Conservation (phyloP, 2,113 vertebrate species). For the Cacatua alba region DNA sequence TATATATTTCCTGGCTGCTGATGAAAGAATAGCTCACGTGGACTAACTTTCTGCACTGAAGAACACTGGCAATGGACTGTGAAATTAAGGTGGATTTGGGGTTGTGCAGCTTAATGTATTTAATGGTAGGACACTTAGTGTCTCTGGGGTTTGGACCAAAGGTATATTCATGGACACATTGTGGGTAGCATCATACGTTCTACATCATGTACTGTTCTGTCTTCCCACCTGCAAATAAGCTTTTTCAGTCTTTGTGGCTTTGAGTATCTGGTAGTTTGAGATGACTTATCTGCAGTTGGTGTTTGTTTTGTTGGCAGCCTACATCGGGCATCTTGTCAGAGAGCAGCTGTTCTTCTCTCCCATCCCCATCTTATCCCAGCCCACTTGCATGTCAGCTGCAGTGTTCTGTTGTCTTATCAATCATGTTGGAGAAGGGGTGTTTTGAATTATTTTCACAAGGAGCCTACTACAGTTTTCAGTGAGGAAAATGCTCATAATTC, state of each 20-base stretch:
- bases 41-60: slow-evolving; percentile 22
- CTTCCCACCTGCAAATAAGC: slow-evolving; percentile 1
- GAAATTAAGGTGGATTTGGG: slow-evolving; percentile 21
- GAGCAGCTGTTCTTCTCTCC: slow-evolving; percentile 29
- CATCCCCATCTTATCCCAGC: neutral
- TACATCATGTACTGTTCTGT: neutral
- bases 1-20: slow-evolving; percentile 13
- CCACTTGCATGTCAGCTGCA: neutral
- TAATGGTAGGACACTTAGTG: neutral
- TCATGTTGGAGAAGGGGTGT: neutral
- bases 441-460: slow-evolving; percentile 27
- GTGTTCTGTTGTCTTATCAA: neutral
- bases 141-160: neutral
- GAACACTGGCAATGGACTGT: neutral
- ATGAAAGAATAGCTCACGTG: neutral
- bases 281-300: slow-evolving; percentile 22
- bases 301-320: slow-evolving; percentile 44
- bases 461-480: neutral
- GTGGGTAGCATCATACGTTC: neutral
- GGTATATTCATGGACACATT: neutral
- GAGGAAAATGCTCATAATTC: neutral
- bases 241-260: neutral
- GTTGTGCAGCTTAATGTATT: slow-evolving; percentile 3
- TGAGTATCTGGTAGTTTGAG: slow-evolving; percentile 10
- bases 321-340: slow-evolving; percentile 19